Conservation (phyloP, 2,888 invertebrate genomes). For the Meiosimyza decipiens region DNA sequence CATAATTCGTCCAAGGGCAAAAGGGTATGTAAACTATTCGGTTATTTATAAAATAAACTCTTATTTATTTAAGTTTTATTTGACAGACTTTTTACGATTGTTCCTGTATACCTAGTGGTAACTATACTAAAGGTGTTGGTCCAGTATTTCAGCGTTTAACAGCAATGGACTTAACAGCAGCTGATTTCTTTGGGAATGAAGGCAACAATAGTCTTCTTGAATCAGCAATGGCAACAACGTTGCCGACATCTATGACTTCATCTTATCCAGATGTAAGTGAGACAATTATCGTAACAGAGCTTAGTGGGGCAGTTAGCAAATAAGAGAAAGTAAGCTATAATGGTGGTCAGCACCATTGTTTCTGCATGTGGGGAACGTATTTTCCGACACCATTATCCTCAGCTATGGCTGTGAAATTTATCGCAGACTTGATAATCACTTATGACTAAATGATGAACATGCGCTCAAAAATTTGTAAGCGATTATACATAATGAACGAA, state of each 20-base stretch:
- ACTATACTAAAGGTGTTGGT: conserved; percentile 40
- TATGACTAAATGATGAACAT: too few relatives aligned
- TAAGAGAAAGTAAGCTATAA: too few relatives aligned
- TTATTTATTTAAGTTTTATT: not conserved
- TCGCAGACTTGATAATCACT: too few relatives aligned
- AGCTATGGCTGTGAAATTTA: too few relatives aligned
- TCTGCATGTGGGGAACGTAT: too few relatives aligned
- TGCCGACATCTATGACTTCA: conserved; percentile 28
- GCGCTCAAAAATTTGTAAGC: too few relatives aligned
- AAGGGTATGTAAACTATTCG: conserved; percentile 58
- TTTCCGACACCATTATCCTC: too few relatives aligned
- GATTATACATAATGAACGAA: too few relatives aligned
- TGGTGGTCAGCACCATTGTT: too few relatives aligned
- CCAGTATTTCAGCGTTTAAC: conserved; percentile 56
- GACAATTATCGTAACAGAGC: too few relatives aligned
- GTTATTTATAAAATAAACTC: too few relatives aligned
- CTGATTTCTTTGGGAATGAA: not conserved
- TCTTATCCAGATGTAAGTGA: conserved; percentile 47
- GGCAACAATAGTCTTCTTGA: conserved; percentile 4
- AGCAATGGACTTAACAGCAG: conserved; percentile 45
- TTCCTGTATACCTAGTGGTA: conserved; percentile 56
- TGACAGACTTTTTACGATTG: conserved; percentile 60
- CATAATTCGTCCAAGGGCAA: conserved; percentile 64
- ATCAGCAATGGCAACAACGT: conserved; percentile 6
- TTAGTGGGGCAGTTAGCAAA: too few relatives aligned